These are phyloP conservation scores for Archaeoteleia sp. DNA, from an alignment of 2,888 invertebrate species.

Conservation along the genomic window DNA sequence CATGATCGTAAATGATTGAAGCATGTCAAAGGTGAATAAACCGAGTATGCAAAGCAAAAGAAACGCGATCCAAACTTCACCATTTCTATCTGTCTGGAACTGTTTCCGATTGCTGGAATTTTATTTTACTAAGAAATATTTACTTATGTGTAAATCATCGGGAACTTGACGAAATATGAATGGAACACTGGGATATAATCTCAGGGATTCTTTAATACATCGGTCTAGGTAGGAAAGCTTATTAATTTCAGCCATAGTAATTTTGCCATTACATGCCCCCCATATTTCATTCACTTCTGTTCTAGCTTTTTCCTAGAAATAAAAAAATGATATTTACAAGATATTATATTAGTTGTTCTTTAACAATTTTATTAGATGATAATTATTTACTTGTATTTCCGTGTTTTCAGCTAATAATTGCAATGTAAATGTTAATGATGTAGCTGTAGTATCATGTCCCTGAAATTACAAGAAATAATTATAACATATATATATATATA, in stretches of 20 bases:
- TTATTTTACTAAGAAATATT: neutral
- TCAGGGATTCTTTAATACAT: slow-evolving; percentile 26
- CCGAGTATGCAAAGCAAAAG: too few relatives aligned
- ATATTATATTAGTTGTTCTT: too few relatives aligned
- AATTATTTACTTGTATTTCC: neutral
- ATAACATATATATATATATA: too few relatives aligned
- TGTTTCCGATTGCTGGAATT: too few relatives aligned
- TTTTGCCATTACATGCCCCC: slow-evolving; percentile 13
- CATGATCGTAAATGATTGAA: too few relatives aligned
- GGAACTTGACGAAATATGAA: slow-evolving; percentile 11
- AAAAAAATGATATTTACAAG: slow-evolving; percentile 1
- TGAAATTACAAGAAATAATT: too few relatives aligned
- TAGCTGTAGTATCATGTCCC: slow-evolving; percentile 4
- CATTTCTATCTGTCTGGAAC: too few relatives aligned
- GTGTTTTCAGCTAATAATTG: neutral
- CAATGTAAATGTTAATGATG: neutral
- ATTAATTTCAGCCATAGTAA: slow-evolving; percentile 5
- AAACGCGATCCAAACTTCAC: too few relatives aligned
- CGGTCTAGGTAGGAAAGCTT: slow-evolving; percentile 18
- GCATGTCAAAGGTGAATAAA: too few relatives aligned
- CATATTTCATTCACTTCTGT: slow-evolving; percentile 15
- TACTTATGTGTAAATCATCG: slow-evolving; percentile 18
- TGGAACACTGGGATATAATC: slow-evolving; percentile 32
- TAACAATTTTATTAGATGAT: too few relatives aligned
- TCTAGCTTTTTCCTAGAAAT: slow-evolving; percentile 12